These are phyloP conservation scores for Martes flavigula DNA, from an alignment of 2,797 vertebrate genomes.

Conservation along the genomic window DNA sequence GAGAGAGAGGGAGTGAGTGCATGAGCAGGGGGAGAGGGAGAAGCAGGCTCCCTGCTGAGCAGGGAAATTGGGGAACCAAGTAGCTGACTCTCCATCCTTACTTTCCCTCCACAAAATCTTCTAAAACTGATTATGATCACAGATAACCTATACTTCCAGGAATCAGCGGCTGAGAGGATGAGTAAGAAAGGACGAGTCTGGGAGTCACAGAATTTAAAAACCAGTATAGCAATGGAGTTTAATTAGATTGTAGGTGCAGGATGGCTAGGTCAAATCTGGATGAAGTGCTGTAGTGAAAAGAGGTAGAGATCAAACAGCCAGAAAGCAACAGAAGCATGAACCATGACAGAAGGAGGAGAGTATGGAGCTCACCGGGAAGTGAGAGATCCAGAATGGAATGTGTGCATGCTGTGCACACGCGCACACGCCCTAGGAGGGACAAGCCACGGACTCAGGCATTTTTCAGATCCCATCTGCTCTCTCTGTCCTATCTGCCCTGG, in stretches of 20 bases:
- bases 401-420: accelerated
- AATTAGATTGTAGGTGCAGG: not conserved
- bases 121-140: not conserved
- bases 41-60: not conserved
- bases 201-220: not conserved
- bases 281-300: not conserved
- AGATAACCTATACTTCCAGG: not conserved
- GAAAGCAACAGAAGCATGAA: not conserved
- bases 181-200: not conserved
- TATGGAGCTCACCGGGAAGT: accelerated
- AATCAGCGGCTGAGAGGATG: not conserved
- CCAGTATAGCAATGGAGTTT: not conserved
- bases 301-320: not conserved
- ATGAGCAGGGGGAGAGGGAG: not conserved
- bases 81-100: not conserved
- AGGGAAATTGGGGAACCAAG: not conserved
- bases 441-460: accelerated
- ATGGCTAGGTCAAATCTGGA: not conserved
- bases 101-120: not conserved
- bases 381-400: not conserved
- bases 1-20: not conserved
- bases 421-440: not conserved
- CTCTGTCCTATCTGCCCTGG: not conserved
- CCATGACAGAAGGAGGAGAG: accelerated
- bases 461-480: not conserved